Conservation (phyloP, 30 jellyfish, hydroid and myxozoan species). For the Pelagia noctiluca region DNA sequence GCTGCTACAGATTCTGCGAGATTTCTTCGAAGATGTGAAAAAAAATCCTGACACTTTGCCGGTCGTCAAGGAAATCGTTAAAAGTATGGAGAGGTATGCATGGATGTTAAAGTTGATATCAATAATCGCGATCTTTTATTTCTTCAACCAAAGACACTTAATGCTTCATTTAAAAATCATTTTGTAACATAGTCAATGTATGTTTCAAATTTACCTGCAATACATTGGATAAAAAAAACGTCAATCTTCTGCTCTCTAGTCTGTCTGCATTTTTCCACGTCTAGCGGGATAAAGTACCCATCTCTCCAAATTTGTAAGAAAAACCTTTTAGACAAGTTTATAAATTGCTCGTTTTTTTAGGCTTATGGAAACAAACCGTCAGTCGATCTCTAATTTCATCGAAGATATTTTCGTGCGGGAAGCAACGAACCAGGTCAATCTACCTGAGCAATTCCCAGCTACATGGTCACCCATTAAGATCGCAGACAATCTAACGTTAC, state of each 20-base stretch:
- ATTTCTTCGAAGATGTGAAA: slow-evolving; percentile 77
- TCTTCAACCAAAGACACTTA: too few species aligned
- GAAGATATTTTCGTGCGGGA: slow-evolving; percentile 67
- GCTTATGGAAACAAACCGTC: slow-evolving; percentile 67
- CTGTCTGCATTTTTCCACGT: too few species aligned
- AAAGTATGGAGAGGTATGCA: slow-evolving; percentile 87
- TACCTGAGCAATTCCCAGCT: slow-evolving; percentile 29
- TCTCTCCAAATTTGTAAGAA: too few species aligned
- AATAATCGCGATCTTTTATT: too few species aligned
- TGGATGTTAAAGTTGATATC: not conserved
- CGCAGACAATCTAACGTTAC: slow-evolving; percentile 80
- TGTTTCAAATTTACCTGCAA: not conserved
- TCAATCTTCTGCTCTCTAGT: too few species aligned
- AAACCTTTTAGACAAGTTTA: too few species aligned
- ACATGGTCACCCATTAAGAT: slow-evolving; percentile 69
- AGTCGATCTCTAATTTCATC: slow-evolving; percentile 46
- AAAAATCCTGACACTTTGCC: slow-evolving; percentile 84
- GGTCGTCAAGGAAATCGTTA: slow-evolving; percentile 86
- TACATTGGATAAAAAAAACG: too few species aligned
- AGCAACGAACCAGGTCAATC: not conserved
- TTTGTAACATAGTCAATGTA: not conserved
- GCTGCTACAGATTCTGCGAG: slow-evolving; percentile 56
- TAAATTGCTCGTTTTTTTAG: too few species aligned
- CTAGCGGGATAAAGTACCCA: too few species aligned
- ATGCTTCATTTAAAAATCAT: too few species aligned